Evolutionary conservation across 2,888 invertebrate genomes (phyloP).

Genomic region (Erebia palarica): DNA sequence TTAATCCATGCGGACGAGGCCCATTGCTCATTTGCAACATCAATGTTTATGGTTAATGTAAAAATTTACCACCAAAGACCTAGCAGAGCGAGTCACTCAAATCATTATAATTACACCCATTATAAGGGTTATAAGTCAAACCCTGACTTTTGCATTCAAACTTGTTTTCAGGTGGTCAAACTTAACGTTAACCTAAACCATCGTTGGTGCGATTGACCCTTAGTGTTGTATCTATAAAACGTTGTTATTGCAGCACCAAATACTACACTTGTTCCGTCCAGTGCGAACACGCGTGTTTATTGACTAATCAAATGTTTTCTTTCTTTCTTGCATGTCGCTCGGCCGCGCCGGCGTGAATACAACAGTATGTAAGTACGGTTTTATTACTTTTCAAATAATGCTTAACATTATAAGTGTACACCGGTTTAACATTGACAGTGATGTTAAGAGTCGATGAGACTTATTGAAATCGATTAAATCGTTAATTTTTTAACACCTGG

Average conservation of each 20-base stretch:
- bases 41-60: no score
- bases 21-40: no score
- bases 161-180: no score
- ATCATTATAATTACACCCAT: no score
- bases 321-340: conserved; percentile 55
- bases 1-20: no score
- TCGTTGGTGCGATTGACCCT: no score
- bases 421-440: not conserved
- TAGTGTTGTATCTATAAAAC: not conserved
- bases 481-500: no score
- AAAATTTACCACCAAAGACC: no score
- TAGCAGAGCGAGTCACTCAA: no score
- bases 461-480: not conserved
- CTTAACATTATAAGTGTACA: conserved; percentile 37
- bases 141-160: no score
- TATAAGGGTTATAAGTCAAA: no score
- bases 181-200: no score
- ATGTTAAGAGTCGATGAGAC: not conserved
- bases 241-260: not conserved
- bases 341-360: conserved; percentile 48
- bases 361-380: conserved; percentile 68
- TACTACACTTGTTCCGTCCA: not conserved
- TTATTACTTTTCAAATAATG: conserved; percentile 46
- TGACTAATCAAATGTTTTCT: conserved; percentile 44
- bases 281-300: conserved; percentile 31